These are phyloP conservation scores for Mesocentrotus franciscanus DNA, from an alignment of 53 echinoderm and acorn worm species.

Conservation along the genomic window DNA sequence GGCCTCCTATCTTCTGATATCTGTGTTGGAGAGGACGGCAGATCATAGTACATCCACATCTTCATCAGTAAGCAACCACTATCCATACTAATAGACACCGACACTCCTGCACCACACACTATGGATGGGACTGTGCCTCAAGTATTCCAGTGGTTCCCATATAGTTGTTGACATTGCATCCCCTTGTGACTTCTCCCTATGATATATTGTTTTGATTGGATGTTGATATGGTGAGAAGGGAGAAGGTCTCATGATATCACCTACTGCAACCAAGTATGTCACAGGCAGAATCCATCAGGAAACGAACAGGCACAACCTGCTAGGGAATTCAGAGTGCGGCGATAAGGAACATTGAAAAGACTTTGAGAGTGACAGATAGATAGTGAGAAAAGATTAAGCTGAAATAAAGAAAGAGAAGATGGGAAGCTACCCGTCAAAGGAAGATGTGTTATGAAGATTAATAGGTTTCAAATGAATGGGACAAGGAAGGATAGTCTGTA, in stretches of 20 bases:
- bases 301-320: background rate
- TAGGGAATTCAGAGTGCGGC: background rate
- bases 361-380: constrained; percentile 9
- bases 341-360: background rate
- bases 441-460: background rate
- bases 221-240: constrained; percentile 40
- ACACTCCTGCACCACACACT: constrained; percentile 16
- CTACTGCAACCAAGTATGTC: background rate
- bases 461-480: constrained; percentile 11
- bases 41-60: constrained; percentile 55
- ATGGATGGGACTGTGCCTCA: background rate
- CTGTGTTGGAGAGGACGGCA: background rate
- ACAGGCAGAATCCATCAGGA: background rate
- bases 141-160: constrained; percentile 35
- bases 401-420: constrained; percentile 37
- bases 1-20: background rate
- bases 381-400: background rate
- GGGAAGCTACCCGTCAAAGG: background rate
- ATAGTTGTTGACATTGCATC: constrained; percentile 40
- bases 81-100: constrained; percentile 4
- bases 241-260: constrained; percentile 16
- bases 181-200: constrained; percentile 32
- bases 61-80: constrained; percentile 42
- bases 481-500: background rate
- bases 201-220: constrained; percentile 45